phyloP scores from a whole-genome alignment of 2,888 invertebrate species.

The Piscicola geometra region DNA sequence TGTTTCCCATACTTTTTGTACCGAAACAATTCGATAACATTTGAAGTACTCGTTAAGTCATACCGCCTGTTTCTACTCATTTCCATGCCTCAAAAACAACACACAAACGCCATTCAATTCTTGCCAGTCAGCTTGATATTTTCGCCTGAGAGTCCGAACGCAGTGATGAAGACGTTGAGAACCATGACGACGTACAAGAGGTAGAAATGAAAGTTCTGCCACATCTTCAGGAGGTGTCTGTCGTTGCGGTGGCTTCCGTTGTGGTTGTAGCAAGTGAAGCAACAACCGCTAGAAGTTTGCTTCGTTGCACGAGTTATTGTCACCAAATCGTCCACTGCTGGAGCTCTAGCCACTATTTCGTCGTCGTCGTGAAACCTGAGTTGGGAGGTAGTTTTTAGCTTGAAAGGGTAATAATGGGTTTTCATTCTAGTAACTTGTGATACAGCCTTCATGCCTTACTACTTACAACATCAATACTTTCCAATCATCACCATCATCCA shows the following conservation, averaged over 20 bases:
- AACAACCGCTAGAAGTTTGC: neutral
- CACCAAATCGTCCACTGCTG: conserved; percentile 4
- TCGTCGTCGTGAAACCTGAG: conserved; percentile 8
- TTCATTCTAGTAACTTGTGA: no score
- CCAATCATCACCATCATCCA: no score
- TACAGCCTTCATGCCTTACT: no score
- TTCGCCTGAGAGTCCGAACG: conserved; percentile 28
- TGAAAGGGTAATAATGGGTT: no score
- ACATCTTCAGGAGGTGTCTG: conserved; percentile 14
- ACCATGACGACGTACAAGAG: conserved; percentile 31
- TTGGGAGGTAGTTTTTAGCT: no score
- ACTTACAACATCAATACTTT: no score
- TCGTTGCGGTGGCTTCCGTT: neutral
- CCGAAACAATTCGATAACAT: no score
- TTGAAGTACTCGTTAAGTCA: no score
- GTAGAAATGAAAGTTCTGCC: conserved; percentile 32
- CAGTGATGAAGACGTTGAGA: conserved; percentile 31
- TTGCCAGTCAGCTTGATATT: neutral
- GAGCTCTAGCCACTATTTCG: neutral
- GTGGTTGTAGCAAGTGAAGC: neutral
- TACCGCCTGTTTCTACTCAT: no score
- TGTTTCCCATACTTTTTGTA: no score
- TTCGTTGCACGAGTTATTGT: neutral
- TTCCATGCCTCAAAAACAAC: no score
- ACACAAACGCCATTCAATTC: neutral